Conservation (phyloP, 23 tunicate species). For the Ascidia mentula region DNA sequence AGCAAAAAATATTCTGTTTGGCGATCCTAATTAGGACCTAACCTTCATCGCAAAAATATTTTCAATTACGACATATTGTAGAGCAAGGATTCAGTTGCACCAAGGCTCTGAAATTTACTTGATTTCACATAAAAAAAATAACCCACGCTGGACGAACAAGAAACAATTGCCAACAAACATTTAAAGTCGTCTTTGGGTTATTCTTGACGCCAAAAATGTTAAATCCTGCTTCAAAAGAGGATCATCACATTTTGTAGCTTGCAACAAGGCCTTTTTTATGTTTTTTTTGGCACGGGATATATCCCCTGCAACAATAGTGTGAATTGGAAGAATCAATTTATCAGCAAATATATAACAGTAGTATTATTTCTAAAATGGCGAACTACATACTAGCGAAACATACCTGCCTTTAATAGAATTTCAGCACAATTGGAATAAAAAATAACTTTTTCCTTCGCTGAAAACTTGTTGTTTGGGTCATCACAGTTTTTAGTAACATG, state of each 20-base stretch:
- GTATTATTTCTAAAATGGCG: neutral
- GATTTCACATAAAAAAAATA: too few species aligned
- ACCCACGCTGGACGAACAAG: too few species aligned
- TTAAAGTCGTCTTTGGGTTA: too few species aligned
- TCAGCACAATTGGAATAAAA: conserved; percentile 59
- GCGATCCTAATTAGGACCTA: too few species aligned
- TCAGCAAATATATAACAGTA: too few species aligned
- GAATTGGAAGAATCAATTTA: neutral
- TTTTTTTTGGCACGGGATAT: conserved; percentile 30
- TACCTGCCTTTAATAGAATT: conserved; percentile 43
- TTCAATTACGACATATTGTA: too few species aligned
- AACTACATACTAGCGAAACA: neutral
- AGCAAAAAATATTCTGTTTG: too few species aligned
- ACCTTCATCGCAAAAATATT: too few species aligned
- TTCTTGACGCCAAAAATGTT: conserved; percentile 14
- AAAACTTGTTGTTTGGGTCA: neutral
- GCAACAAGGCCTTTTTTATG: conserved; percentile 41
- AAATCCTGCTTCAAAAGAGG: conserved; percentile 24
- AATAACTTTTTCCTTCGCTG: conserved; percentile 49
- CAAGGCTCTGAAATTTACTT: too few species aligned
- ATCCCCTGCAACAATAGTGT: conserved; percentile 18
- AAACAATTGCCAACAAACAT: too few species aligned
- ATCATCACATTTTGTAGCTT: conserved; percentile 56
- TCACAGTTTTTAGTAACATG: conserved; percentile 24
- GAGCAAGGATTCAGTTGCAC: too few species aligned